Evolutionary conservation across 64 coral and sea anemone species (phyloP), one percentile per base, ranked within the genome.

Genomic region (Exaiptasia diaphana): DNA sequence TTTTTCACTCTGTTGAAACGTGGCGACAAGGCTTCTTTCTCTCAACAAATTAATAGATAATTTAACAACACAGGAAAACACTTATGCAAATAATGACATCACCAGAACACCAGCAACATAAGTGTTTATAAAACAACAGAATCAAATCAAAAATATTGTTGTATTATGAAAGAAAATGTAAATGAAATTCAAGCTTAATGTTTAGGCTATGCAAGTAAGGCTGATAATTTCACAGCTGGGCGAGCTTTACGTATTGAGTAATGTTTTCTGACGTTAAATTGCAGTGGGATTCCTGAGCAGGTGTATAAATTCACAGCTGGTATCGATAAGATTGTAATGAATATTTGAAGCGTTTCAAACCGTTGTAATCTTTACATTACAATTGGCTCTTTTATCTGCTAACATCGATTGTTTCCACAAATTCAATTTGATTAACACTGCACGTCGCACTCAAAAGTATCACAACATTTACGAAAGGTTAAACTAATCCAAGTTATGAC

Each of bases 291-390:
- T 27, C 44, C 22, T 33, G 29, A 73, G 69, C 38, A 73, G 38
- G 44, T 42, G 32, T 29, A 29, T 28, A 73, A 71, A n/a, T n/a
- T n/a, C n/a, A n/a, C n/a, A 41, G 45, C 69, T 73, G 69, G 69
- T 73, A 40, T 73, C 69, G n/a, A n/a, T n/a, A n/a, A 45, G 3
- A 73, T 28, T 42, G 25, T 73, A 73, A 73, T 73, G 36, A 73
- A 73, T 73, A 42, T 73, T 73, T 73, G 36, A 73, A 23, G 69
- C 38, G n/a, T 73, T 33, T 30, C 69, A 73, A 73, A 73, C 38
- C 69, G 69, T 73, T 73, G 14, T 73, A n/a, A 42, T 42, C 39
- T 49, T 42, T 15, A 7, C 69, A 45, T 45, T 73, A 25, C 38
- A 12, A 45, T 43, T 26, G 34, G 22, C 29, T 42, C 69, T 73